Evolutionary conservation across 2,113 vertebrate species (phyloP).

Genomic region (Mesoclemmys tuberculata): DNA sequence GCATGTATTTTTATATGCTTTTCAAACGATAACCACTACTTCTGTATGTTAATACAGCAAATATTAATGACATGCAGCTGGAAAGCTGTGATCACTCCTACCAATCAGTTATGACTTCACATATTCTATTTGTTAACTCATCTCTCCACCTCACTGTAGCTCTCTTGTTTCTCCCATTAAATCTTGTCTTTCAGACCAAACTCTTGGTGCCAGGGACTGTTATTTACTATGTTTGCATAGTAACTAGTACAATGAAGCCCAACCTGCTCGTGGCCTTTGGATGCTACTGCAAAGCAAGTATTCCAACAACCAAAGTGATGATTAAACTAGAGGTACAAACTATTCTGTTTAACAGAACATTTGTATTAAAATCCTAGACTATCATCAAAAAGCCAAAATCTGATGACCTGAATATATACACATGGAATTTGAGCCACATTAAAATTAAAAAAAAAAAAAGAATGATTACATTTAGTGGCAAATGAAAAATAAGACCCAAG

Average conservation of each 20-base stretch:
- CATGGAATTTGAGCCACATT: not conserved
- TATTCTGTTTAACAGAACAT: slow-evolving; percentile 23
- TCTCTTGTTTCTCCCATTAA: not conserved
- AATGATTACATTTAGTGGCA: not conserved
- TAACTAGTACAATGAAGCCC: not conserved
- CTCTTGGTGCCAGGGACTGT: not conserved
- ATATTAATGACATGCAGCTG: not conserved
- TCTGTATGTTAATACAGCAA: not conserved
- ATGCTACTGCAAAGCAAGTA: rapidly evolving
- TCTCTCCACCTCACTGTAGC: not conserved
- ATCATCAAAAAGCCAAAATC: slow-evolving; percentile 1
- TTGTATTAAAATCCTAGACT: not conserved
- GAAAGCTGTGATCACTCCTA: not conserved
- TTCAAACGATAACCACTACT: not conserved
- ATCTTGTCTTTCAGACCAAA: rapidly evolving
- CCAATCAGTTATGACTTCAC: not conserved
- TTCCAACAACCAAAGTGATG: not conserved
- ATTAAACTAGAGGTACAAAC: not conserved
- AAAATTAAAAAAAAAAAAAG: not conserved
- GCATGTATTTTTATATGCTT: not conserved
- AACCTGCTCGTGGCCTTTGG: not conserved
- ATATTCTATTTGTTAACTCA: rapidly evolving
- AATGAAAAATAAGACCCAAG: not conserved
- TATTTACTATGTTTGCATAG: not conserved
- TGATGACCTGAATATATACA: not conserved